phyloP scores from a whole-genome alignment of 1,140 invertebrate genomes.

The Drosophila busckii region DNA sequence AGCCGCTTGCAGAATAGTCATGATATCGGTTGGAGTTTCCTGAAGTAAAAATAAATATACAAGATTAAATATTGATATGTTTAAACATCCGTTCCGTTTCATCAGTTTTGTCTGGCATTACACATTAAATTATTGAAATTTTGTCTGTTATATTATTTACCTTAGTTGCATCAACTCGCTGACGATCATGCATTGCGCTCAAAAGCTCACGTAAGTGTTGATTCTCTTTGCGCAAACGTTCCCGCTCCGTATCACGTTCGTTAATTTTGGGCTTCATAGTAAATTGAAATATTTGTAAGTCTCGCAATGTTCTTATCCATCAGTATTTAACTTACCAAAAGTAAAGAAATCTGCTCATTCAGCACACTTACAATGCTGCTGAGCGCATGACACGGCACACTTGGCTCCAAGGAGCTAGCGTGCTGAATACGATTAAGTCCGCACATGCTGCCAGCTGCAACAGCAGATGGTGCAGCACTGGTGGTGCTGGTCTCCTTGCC shows the following conservation, averaged over 20 bases:
- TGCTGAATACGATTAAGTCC: slow-evolving; percentile 73
- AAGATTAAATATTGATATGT: neutral
- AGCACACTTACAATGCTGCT: slow-evolving; percentile 80
- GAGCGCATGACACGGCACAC: slow-evolving; percentile 80
- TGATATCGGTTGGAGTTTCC: slow-evolving; percentile 69
- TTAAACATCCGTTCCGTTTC: too few species aligned
- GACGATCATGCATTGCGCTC: slow-evolving; percentile 82
- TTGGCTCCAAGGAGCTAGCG: slow-evolving; percentile 78
- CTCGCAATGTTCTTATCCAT: neutral
- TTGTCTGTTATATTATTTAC: slow-evolving; percentile 26
- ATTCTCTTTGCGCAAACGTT: slow-evolving; percentile 85
- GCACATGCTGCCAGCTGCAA: slow-evolving; percentile 39
- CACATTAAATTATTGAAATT: neutral
- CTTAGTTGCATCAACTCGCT: slow-evolving; percentile 76
- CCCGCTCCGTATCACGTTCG: slow-evolving; percentile 87
- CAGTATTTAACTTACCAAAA: slow-evolving; percentile 79
- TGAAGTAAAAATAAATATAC: slow-evolving; percentile 9
- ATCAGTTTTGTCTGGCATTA: too few species aligned
- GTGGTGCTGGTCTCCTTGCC: slow-evolving; percentile 3
- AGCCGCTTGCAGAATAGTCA: slow-evolving; percentile 61
- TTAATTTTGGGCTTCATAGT: slow-evolving; percentile 85
- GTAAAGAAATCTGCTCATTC: slow-evolving; percentile 81
- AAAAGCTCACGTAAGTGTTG: slow-evolving; percentile 86
- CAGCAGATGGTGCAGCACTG: slow-evolving; percentile 8
- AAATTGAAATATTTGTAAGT: slow-evolving; percentile 10